Evolutionary conservation across 1,140 invertebrate species (phyloP).

Genomic region (Phthorimaea operculella): DNA sequence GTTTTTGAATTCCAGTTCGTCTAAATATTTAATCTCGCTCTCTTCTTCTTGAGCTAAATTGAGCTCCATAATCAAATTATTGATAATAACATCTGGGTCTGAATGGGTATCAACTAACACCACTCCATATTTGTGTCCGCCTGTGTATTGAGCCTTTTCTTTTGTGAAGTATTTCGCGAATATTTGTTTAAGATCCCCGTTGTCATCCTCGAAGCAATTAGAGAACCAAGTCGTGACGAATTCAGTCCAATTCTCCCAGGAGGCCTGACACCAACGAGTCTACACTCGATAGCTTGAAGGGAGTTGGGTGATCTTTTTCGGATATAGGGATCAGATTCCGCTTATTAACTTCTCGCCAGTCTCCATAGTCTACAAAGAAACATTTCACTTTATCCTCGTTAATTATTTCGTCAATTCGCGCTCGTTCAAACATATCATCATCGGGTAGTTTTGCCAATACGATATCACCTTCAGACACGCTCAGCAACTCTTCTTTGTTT

Average conservation of each 20-base stretch:
- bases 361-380: slow-evolving; percentile 63
- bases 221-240: slow-evolving; percentile 52
- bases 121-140: slow-evolving; percentile 53
- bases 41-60: slow-evolving; percentile 37
- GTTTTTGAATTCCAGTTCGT: slow-evolving; percentile 15
- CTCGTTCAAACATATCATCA: slow-evolving; percentile 46
- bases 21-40: slow-evolving; percentile 36
- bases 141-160: slow-evolving; percentile 40
- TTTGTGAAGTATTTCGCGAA: slow-evolving; percentile 50
- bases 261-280: slow-evolving; percentile 47
- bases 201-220: slow-evolving; percentile 30
- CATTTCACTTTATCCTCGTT: slow-evolving; percentile 38
- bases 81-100: slow-evolving; percentile 40
- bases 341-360: slow-evolving; percentile 32
- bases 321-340: slow-evolving; percentile 40
- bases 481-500: slow-evolving; percentile 19
- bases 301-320: slow-evolving; percentile 36
- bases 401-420: slow-evolving; percentile 38
- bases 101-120: slow-evolving; percentile 43
- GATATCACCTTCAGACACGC: slow-evolving; percentile 35
- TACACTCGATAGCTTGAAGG: slow-evolving; percentile 65
- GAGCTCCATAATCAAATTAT: slow-evolving; percentile 43
- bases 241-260: slow-evolving; percentile 43
- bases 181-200: slow-evolving; percentile 38
- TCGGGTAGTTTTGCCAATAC: slow-evolving; percentile 55